A percentile compares a stretch with the other conserved stretches of the same genome.
These are phyloP conservation scores for Brachionus plicatilis DNA, from an alignment of 1,140 invertebrate genomes.

Conservation along the genomic window DNA sequence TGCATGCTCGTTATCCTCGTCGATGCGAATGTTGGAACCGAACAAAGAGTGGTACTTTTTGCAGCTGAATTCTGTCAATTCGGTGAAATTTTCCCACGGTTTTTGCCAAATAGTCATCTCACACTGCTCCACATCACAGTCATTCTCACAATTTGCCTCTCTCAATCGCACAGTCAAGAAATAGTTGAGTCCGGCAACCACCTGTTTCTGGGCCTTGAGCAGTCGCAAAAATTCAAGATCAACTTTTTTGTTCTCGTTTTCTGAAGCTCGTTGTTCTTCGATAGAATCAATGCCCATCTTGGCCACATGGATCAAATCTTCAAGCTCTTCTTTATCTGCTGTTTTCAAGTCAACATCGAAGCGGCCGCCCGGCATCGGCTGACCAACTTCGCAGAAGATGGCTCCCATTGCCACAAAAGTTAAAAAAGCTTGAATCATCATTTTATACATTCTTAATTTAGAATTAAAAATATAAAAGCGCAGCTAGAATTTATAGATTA, in stretches of 20 bases:
- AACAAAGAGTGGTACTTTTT: neutral
- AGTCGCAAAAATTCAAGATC: neutral
- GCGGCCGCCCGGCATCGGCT: neutral
- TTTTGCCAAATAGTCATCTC: slow-evolving; percentile 2
- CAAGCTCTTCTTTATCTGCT: neutral
- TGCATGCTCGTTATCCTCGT: neutral
- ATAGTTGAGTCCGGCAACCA: slow-evolving; percentile 19
- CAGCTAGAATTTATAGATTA: slow-evolving; percentile 7
- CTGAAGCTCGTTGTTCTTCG: neutral
- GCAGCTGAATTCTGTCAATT: slow-evolving; percentile 2
- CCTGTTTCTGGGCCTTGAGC: neutral
- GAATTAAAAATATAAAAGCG: neutral
- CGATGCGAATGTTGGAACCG: neutral
- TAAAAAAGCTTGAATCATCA: neutral
- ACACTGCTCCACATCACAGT: slow-evolving; percentile 12
- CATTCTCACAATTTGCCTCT: neutral
- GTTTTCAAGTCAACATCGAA: neutral
- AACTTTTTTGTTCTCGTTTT: neutral
- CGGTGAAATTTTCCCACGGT: slow-evolving; percentile 26
- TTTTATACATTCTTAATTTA: slow-evolving; percentile 9
- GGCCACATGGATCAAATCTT: neutral
- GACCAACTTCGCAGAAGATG: neutral
- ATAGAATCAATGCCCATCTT: neutral
- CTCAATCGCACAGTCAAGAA: neutral
- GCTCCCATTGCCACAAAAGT: neutral